phyloP scores from a whole-genome alignment of 2,888 invertebrate species.

The Acrobasis repandana region DNA sequence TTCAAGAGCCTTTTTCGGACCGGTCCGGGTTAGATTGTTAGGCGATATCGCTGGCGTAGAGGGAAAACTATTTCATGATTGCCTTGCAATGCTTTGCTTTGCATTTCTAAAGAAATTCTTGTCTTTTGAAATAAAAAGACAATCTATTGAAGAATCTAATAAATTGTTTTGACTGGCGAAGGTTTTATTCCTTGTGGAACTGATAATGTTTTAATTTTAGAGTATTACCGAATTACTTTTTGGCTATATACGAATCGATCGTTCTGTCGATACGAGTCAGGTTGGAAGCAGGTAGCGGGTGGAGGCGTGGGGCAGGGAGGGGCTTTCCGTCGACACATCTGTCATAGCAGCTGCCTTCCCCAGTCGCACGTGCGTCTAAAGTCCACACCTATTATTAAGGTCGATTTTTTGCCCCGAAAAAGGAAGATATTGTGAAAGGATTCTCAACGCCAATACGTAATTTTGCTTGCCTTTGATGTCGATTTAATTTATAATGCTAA shows the following conservation, averaged over 20 bases:
- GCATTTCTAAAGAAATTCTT: background rate
- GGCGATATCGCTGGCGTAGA: constrained; percentile 2
- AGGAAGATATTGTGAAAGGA: constrained; percentile 53
- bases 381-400: constrained; percentile 73
- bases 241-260: constrained; percentile 7
- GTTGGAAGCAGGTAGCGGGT: constrained; percentile 58
- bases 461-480: constrained; percentile 2
- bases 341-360: constrained; percentile 74
- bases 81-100: background rate
- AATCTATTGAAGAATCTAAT: constrained; percentile 5
- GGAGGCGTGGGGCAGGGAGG: constrained; percentile 41
- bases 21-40: constrained; percentile 26
- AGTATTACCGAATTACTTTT: background rate
- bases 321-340: constrained; percentile 72
- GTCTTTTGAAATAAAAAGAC: background rate
- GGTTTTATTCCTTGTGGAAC: background rate
- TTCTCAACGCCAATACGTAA: constrained; percentile 29
- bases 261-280: constrained; percentile 31
- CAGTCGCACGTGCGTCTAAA: constrained; percentile 73
- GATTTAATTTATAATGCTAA: background rate
- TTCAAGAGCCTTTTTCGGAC: constrained; percentile 30
- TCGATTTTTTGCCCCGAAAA: constrained; percentile 61
- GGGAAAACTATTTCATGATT: constrained; percentile 6
- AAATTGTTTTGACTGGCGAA: constrained; percentile 6
- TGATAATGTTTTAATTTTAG: background rate